These are phyloP conservation scores for Sebastolobus alascanus DNA, from an alignment of 2,797 vertebrate species.

Conservation along the genomic window DNA sequence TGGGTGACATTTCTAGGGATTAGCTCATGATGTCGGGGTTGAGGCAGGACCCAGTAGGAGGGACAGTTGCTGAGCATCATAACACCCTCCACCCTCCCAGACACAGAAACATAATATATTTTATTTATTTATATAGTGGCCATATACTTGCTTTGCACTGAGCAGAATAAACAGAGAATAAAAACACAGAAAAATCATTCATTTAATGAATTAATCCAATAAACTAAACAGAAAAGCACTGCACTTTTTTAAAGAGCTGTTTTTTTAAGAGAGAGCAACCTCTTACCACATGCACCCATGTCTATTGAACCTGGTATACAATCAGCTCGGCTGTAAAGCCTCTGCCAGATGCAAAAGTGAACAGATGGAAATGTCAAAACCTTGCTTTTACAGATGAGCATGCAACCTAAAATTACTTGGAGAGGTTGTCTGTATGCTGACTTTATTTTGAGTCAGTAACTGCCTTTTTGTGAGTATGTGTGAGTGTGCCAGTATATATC, in stretches of 20 bases:
- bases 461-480: background rate
- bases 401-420: slow-evolving; percentile 14
- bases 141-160: background rate
- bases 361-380: slow-evolving; percentile 58
- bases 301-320: slow-evolving; percentile 14
- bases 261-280: slow-evolving; percentile 15
- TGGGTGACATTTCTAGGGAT: slow-evolving; percentile 80
- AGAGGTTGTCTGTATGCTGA: slow-evolving; percentile 12
- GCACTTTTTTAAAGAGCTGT: background rate
- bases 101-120: background rate
- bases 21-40: slow-evolving; percentile 69
- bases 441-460: slow-evolving; percentile 22
- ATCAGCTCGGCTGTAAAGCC: slow-evolving; percentile 2
- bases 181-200: background rate
- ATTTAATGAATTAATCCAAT: slow-evolving; percentile 3
- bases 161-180: background rate
- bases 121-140: slow-evolving; percentile 2
- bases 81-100: slow-evolving; percentile 26
- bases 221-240: background rate
- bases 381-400: slow-evolving; percentile 33
- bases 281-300: background rate
- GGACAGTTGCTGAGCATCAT: slow-evolving; percentile 58
- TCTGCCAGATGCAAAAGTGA: slow-evolving; percentile 21
- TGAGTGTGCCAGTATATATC: background rate
- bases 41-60: slow-evolving; percentile 69